Conservation (phyloP, 2,797 vertebrate genomes). For the Buceros bicornis region DNA sequence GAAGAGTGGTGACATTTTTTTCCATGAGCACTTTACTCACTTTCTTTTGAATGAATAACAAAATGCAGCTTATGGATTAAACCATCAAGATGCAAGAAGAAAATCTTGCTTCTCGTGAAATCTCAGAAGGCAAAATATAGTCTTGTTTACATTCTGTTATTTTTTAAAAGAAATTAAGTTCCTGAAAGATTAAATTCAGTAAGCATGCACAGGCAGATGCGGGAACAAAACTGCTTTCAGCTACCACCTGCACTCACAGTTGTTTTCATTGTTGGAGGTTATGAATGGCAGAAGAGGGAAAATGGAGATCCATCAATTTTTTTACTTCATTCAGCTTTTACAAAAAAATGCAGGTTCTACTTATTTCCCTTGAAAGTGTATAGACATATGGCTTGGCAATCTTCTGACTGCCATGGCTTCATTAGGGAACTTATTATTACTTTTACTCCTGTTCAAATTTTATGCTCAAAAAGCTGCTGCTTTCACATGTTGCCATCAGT, state of each 20-base stretch:
- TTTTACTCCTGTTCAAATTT: neutral
- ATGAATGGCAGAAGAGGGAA: neutral
- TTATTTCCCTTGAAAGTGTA: neutral
- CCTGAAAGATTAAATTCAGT: slow-evolving; percentile 42
- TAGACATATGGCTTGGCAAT: neutral
- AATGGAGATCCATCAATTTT: neutral
- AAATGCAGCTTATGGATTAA: neutral
- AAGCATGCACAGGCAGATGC: slow-evolving; percentile 10
- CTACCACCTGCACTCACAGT: slow-evolving; percentile 14
- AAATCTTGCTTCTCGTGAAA: neutral
- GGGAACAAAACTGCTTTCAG: slow-evolving; percentile 25
- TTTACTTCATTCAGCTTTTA: neutral
- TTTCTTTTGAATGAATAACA: neutral
- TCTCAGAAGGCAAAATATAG: neutral
- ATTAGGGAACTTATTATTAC: slow-evolving; percentile 5
- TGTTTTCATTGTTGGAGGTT: slow-evolving; percentile 21
- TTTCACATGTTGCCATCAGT: neutral
- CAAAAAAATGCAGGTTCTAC: neutral
- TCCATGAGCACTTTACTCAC: neutral
- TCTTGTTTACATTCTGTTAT: neutral
- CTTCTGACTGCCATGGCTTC: neutral
- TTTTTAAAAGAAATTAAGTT: neutral
- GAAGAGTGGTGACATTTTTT: neutral
- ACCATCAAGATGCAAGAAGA: neutral
- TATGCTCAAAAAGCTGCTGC: neutral